These are phyloP conservation scores for Ichneumon xanthorius DNA, from an alignment of 2,888 invertebrate genomes.

Conservation along the genomic window DNA sequence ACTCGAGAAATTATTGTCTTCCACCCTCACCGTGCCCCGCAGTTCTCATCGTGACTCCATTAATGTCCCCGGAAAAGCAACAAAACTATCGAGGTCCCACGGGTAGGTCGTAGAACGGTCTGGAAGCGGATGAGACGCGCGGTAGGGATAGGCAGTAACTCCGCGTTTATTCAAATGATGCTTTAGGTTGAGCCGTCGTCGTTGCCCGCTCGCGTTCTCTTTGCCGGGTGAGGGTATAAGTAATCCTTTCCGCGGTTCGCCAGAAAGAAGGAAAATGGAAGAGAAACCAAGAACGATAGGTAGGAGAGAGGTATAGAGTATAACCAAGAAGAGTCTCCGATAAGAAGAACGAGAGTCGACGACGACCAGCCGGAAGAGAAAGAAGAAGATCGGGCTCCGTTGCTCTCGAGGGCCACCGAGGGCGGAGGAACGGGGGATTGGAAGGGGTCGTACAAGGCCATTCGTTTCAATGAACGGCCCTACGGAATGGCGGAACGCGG, in stretches of 20 bases:
- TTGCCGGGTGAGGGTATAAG: constrained; percentile 74
- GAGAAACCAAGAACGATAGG: constrained; percentile 61
- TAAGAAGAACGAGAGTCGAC: constrained; percentile 68
- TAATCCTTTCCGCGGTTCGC: constrained; percentile 75
- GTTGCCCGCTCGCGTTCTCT: constrained; percentile 73
- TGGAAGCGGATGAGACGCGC: constrained; percentile 45
- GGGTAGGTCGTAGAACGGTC: constrained; percentile 7
- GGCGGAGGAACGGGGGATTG: constrained; percentile 54
- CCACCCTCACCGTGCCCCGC: constrained; percentile 24
- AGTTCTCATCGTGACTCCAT: constrained; percentile 27
- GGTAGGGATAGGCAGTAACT: constrained; percentile 77
- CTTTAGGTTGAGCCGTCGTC: constrained; percentile 78
- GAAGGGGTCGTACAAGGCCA: constrained; percentile 77
- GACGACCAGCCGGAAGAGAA: constrained; percentile 68
- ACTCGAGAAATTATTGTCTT: constrained; percentile 3
- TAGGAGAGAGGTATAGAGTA: background rate
- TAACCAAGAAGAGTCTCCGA: constrained; percentile 58
- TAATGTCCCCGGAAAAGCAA: constrained; percentile 35
- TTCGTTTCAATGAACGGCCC: constrained; percentile 83
- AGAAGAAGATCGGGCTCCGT: constrained; percentile 55
- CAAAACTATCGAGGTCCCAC: constrained; percentile 39
- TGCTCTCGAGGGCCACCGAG: constrained; percentile 52
- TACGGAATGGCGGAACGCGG: constrained; percentile 73
- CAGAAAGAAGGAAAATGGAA: constrained; percentile 66
- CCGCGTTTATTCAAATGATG: constrained; percentile 83